A percentile compares a stretch with the other conserved stretches of the same genome.
Evolutionary conservation across 2,113 vertebrate species (phyloP).

Genomic region (Muntiacus muntjak): DNA sequence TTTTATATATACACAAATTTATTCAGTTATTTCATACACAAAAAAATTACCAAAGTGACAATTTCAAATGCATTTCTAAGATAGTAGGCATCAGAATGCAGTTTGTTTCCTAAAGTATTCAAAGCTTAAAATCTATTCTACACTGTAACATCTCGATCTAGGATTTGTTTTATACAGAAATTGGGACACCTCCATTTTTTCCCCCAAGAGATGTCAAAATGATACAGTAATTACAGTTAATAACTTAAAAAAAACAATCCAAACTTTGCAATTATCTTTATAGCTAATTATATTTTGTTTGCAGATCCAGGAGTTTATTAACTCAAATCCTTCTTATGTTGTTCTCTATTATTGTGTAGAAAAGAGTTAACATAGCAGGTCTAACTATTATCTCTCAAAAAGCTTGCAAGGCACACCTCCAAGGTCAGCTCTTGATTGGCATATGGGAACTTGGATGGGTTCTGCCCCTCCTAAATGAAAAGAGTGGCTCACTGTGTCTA

Average conservation of each 20-base stretch:
- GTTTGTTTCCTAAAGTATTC: slow-evolving; percentile 31
- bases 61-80: slow-evolving; percentile 36
- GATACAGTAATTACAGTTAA: slow-evolving; percentile 16
- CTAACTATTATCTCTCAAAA: not conserved
- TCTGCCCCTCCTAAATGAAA: not conserved
- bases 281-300: slow-evolving; percentile 33
- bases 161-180: slow-evolving; percentile 27
- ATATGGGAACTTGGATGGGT: slow-evolving; percentile 10
- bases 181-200: not conserved
- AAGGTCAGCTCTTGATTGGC: not conserved
- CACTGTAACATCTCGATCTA: not conserved
- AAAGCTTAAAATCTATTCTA: slow-evolving; percentile 45
- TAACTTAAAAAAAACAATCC: not conserved
- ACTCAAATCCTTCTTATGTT: slow-evolving; percentile 10
- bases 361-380: not conserved
- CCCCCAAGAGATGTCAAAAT: slow-evolving; percentile 20
- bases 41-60: slow-evolving; percentile 39
- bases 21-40: slow-evolving; percentile 29
- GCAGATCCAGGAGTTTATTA: not conserved
- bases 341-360: not conserved
- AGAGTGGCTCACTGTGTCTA: not conserved
- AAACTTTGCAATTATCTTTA: slow-evolving; percentile 28
- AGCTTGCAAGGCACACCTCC: not conserved
- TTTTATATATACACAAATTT: not conserved
- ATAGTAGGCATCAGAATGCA: not conserved